Evolutionary conservation across 2,888 invertebrate genomes (phyloP), one percentile per base, ranked within the genome.

Genomic region (Erannis defoliaria): DNA sequence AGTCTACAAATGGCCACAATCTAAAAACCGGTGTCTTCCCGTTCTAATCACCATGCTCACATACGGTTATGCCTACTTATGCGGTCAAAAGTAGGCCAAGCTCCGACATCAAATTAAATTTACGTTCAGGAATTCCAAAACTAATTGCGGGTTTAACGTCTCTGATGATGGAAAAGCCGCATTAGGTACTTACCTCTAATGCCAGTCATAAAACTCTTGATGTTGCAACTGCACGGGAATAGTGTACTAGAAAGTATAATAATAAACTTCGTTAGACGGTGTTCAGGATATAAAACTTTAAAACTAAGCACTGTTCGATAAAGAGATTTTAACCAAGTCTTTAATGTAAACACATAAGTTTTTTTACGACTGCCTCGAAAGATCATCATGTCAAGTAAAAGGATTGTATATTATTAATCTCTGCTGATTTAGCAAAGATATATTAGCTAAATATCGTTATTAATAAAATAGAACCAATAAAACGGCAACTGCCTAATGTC

Each of bases 41-140:
- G 19, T 37, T 45, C 43, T 42, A 54, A 71, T 74, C 75, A 76
- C 75, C n/a, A n/a, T 18, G 77, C 75, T 80, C 75, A 70, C 77
- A 81, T 88, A 89, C 90, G 88, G 90, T 89, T 88, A 90, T 79
- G 80, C 80, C 81, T 75, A 79, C 78, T 81, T 83, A 18, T 42
- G 54, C 31, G 55, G 55, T 50, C 75, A 79, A 75, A 88, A 88
- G 83, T 91, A 80, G 90, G 89, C 86, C 89, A 84, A 79, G 76
- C 83, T 84, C 81, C 78, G 78, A 82, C 84, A 80, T 86, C 71
- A 84, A 88, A 88, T 88, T 85, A 84, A 86, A 63, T 83, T 86
- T 86, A 76, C 79, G 82, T 80, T 80, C 80, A 75, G 78, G 82
- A 84, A 85, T 81, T 80, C 82, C 80, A 70, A 73, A 68, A 72